phyloP scores from a whole-genome alignment of 2,888 invertebrate genomes.

The Coelopa pilipes region DNA sequence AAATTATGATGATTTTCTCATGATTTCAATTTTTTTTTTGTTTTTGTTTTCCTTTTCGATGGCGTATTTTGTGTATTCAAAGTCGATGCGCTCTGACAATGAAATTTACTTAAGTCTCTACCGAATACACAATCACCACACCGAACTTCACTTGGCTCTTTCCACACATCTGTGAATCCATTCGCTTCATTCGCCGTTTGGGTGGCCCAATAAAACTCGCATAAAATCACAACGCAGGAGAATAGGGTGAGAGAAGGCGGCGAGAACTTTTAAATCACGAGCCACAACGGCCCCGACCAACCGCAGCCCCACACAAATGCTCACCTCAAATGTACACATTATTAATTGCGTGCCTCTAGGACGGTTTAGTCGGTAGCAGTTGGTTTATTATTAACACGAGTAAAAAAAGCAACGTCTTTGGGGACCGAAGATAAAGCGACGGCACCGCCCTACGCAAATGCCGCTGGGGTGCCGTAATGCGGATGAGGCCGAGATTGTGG shows the following conservation, averaged over 20 bases:
- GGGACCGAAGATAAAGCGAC: background rate
- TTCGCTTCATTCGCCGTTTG: background rate
- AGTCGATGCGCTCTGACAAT: too few species aligned
- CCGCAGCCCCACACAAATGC: conserved; percentile 18
- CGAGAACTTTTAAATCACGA: conserved; percentile 8
- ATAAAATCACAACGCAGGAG: conserved; percentile 2
- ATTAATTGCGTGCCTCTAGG: conserved; percentile 18
- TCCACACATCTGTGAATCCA: too few species aligned
- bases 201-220: conserved; percentile 19
- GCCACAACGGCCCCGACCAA: background rate
- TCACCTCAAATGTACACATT: conserved; percentile 28
- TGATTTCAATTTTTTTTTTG: background rate
- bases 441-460: background rate
- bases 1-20: background rate
- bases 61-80: background rate
- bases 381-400: background rate
- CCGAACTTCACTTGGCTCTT: background rate
- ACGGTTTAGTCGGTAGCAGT: background rate
- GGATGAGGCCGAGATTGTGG: background rate
- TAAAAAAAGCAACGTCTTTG: background rate
- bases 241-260: background rate
- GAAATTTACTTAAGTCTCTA: background rate
- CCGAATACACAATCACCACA: background rate
- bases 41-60: background rate
- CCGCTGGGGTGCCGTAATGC: background rate